Percentiles rank a stretch among this genome's conserved stretches.
phyloP scores from a whole-genome alignment of 2,888 invertebrate species.

The Ischnus inquisitorius region DNA sequence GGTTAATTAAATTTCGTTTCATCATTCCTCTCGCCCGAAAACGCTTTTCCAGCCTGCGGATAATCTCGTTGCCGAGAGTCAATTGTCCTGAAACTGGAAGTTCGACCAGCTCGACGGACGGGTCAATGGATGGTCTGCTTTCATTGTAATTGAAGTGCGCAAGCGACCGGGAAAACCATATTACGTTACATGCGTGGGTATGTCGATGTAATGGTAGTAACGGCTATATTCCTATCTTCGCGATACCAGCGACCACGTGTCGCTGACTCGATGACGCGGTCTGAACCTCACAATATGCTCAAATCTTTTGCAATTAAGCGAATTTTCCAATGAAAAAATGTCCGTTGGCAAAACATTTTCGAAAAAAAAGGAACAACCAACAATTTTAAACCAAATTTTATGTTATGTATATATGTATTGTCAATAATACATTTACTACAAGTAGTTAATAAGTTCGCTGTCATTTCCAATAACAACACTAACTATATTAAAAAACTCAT shows the following conservation, averaged over 20 bases:
- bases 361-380: too few relatives aligned
- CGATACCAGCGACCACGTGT: background rate
- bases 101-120: slow-evolving; percentile 4
- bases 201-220: too few relatives aligned
- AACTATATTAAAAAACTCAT: too few relatives aligned
- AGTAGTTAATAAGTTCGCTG: too few relatives aligned
- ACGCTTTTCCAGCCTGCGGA: slow-evolving; percentile 73
- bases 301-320: background rate
- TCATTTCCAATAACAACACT: too few relatives aligned
- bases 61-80: slow-evolving; percentile 65
- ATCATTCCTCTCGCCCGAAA: slow-evolving; percentile 68
- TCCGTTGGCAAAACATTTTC: too few relatives aligned
- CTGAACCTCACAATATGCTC: background rate
- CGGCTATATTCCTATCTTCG: background rate
- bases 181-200: background rate
- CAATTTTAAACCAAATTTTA: too few relatives aligned
- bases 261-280: background rate
- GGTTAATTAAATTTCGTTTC: slow-evolving; percentile 83
- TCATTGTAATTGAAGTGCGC: slow-evolving; percentile 40
- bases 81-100: slow-evolving; percentile 52
- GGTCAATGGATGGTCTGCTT: slow-evolving; percentile 45
- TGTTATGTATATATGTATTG: too few relatives aligned
- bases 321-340: background rate
- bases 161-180: slow-evolving; percentile 6
- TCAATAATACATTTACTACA: too few relatives aligned